Evolutionary conservation across 1,140 invertebrate genomes (phyloP), one percentile per base, ranked within the genome.

Genomic region (Batillaria attramentaria): DNA sequence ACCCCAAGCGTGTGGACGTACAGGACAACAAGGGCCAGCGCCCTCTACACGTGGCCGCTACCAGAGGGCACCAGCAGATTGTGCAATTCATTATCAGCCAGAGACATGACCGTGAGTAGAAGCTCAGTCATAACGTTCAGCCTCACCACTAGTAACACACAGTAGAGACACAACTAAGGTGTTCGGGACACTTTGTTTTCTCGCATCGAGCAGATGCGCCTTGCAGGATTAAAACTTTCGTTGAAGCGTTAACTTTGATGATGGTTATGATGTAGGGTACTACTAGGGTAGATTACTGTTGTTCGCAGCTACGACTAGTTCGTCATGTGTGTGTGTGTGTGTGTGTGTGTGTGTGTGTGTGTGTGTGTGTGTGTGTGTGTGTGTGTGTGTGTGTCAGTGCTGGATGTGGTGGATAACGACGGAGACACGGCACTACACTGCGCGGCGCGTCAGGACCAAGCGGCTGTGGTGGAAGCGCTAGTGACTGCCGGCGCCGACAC

Each of bases 401-500:
- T 97, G 33, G 94, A 96, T 87, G 90, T 92, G 20, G 90, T 91
- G 83, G 95, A 97, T 88, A 93, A 94, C 82, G 92, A 91, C 50
- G 95, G 95, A 0, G 96, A 97, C 85, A 97, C 96, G 1, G 94
- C 96, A 1, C 90, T 97, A 0, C 96, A 97, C 89, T 88, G 95
- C 41, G 95, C 96, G 2, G 94, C 96, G 0, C 94, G 95, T 89
- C 92, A 93, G 82, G 94, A 95, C 80, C 92, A 95, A 16, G 86
- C 94, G 24, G 93, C 94, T 24, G 93, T 94, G 0, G 92, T 97
- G 18, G 93, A 95, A 78, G 95, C 93, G 87, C 91, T 97, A 41
- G 85, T 97, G 4, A 92, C 94, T 87, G 95, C 95, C 79, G 93
- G 93, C 8, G 95, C 95, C 1, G 92, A 95, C 62, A 93, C 95